phyloP scores from a whole-genome alignment of 2,797 vertebrate species.

The Fratercula arctica region DNA sequence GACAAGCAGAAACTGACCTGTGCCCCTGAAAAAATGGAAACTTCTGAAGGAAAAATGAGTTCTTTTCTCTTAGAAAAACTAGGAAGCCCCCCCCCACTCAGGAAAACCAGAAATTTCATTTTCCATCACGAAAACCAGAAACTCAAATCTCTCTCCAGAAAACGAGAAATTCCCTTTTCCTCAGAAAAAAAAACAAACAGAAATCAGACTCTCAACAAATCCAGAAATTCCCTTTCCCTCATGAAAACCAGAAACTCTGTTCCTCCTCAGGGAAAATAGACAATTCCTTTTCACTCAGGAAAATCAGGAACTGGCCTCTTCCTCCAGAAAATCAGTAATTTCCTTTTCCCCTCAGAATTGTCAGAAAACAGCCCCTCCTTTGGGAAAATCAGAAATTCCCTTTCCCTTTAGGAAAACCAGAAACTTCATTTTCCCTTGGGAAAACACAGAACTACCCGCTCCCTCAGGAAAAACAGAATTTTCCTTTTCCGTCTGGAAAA shows the following conservation, averaged over 20 bases:
- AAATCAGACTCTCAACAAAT: background rate
- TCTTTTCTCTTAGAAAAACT: too few species aligned
- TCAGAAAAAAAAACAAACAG: too few species aligned
- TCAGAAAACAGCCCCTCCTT: background rate
- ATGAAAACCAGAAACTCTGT: too few species aligned
- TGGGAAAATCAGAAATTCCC: background rate
- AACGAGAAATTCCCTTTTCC: background rate
- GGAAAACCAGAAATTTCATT: background rate
- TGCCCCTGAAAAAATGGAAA: background rate
- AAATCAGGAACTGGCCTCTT: background rate
- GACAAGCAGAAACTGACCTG: background rate
- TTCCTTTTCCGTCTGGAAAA: background rate
- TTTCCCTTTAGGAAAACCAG: background rate
- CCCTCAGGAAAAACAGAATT: background rate
- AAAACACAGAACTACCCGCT: background rate
- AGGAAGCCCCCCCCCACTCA: background rate
- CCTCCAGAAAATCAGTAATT: background rate
- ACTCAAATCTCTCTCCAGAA: too few species aligned
- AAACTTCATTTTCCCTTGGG: too few species aligned
- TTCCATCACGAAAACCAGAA: rapidly evolving
- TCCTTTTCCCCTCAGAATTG: background rate
- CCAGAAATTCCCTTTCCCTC: background rate
- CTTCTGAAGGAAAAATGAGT: too few species aligned
- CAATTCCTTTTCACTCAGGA: background rate
- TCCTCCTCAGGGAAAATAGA: background rate